Percentiles rank a stretch among this genome's conserved stretches.
phyloP scores from a whole-genome alignment of 2,888 invertebrate genomes.

The Heliconius hortense region DNA sequence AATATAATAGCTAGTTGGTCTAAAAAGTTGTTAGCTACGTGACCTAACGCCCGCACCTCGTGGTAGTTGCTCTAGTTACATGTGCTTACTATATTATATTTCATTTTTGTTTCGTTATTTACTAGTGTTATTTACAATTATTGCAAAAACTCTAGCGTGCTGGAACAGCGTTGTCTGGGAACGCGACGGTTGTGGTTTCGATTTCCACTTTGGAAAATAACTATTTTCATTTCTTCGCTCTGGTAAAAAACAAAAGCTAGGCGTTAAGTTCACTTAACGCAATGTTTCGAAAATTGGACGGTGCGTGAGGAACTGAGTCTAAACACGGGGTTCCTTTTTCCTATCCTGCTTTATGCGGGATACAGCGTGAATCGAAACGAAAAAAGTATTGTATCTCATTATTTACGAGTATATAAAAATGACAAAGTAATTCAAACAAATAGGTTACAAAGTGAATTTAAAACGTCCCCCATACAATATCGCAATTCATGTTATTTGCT shows the following conservation, averaged over 20 bases:
- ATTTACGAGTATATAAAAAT: not conserved
- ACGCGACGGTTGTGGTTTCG: too few species aligned
- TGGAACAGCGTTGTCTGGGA: too few species aligned
- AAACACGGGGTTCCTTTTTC: not conserved
- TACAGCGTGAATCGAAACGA: too few species aligned
- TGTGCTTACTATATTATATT: not conserved
- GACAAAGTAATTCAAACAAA: not conserved
- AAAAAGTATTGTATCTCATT: not conserved
- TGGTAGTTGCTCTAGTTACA: not conserved
- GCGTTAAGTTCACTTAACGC: too few species aligned
- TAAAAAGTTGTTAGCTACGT: not conserved
- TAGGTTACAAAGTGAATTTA: slow-evolving; percentile 4
- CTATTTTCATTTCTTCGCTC: too few species aligned
- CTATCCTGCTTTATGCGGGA: not conserved
- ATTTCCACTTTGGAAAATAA: too few species aligned
- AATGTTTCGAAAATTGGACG: too few species aligned
- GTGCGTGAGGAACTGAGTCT: too few species aligned
- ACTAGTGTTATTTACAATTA: too few species aligned
- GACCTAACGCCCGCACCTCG: not conserved
- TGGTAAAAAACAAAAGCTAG: too few species aligned
- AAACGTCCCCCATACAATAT: not conserved
- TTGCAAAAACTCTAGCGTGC: too few species aligned
- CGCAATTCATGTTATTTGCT: slow-evolving; percentile 1
- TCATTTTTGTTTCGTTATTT: too few species aligned
- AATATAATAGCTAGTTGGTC: not conserved